Evolutionary conservation across 1,140 invertebrate genomes (phyloP).

Genomic region (Tetraneura akinire): DNA sequence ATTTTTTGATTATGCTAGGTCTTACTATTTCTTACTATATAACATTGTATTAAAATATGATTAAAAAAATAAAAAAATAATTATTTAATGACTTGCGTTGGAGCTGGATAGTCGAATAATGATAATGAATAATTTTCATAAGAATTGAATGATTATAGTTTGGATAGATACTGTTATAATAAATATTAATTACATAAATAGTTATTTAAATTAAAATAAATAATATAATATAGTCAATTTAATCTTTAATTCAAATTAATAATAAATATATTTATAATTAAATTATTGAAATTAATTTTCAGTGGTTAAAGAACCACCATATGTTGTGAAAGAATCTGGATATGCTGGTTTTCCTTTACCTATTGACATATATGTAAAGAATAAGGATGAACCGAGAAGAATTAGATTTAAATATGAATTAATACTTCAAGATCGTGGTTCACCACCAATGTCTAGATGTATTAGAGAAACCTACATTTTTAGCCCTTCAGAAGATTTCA

Average conservation of each 20-base stretch:
- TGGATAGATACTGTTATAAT: no score
- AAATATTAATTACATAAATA: no score
- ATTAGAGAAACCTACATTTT: slow-evolving; percentile 77
- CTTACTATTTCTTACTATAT: no score
- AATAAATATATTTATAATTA: slow-evolving; percentile 53
- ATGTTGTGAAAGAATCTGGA: slow-evolving; percentile 84
- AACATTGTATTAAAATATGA: no score
- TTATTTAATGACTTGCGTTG: no score
- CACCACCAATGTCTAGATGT: slow-evolving; percentile 67
- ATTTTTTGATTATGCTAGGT: no score
- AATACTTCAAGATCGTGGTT: slow-evolving; percentile 68
- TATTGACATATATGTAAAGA: slow-evolving; percentile 89
- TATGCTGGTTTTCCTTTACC: slow-evolving; percentile 91
- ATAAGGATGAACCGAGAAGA: slow-evolving; percentile 87
- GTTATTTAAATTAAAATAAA: no score
- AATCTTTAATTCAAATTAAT: slow-evolving; percentile 44
- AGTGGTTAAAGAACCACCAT: slow-evolving; percentile 91
- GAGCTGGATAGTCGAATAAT: no score
- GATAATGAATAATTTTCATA: no score
- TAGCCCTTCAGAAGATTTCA: slow-evolving; percentile 87
- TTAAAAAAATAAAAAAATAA: no score
- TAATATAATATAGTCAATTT: background rate
- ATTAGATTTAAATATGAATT: slow-evolving; percentile 85
- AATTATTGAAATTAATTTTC: slow-evolving; percentile 55
- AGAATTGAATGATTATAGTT: no score